Conservation (phyloP, 2,113 vertebrate genomes). For the Menidia beryllina region DNA sequence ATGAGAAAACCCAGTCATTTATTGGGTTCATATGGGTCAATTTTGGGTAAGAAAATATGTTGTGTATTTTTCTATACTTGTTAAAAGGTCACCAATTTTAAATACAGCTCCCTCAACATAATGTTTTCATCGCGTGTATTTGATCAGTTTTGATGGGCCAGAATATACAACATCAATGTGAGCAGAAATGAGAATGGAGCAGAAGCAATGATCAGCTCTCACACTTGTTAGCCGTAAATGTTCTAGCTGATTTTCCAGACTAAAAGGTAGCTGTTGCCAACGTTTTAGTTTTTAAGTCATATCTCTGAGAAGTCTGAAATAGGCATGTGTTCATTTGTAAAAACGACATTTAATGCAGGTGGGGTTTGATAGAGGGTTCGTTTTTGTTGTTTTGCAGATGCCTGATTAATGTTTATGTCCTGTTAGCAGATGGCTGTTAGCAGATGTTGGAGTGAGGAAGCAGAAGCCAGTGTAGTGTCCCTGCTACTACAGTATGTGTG, state of each 20-base stretch:
- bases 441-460: constrained; percentile 48
- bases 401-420: constrained; percentile 39
- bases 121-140: not conserved
- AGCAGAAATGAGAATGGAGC: not conserved
- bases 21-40: too few relatives aligned
- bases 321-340: not conserved
- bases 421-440: constrained; percentile 32
- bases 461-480: constrained; percentile 40
- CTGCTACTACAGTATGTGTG: constrained; percentile 21
- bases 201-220: not conserved
- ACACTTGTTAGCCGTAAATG: not conserved
- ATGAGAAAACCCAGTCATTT: constrained; percentile 1
- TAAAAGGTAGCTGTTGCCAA: too few relatives aligned
- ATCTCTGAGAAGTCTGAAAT: not conserved
- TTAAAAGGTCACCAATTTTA: too few relatives aligned
- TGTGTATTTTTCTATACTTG: too few relatives aligned
- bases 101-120: too few relatives aligned
- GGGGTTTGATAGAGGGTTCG: constrained; percentile 7
- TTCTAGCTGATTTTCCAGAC: not conserved
- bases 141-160: not conserved
- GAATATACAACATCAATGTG: not conserved
- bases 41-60: too few relatives aligned
- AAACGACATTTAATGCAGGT: constrained; percentile 31
- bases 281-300: too few relatives aligned
- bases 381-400: constrained; percentile 24